phyloP scores from a whole-genome alignment of 2,113 vertebrate species.

The Campylomormyrus numenius region DNA sequence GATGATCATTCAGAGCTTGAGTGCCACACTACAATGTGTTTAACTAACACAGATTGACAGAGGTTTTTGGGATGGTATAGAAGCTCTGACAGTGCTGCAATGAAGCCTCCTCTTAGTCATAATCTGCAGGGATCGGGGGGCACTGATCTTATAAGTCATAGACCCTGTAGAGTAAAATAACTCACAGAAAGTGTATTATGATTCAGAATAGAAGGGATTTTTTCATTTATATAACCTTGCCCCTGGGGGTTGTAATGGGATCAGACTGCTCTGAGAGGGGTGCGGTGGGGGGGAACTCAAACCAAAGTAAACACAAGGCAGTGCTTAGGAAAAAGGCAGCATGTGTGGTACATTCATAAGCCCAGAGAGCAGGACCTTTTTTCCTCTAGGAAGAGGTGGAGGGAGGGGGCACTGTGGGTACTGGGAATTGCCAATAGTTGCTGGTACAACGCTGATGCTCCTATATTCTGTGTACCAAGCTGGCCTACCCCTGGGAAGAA shows the following conservation, averaged over 20 bases:
- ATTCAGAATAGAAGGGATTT: neutral
- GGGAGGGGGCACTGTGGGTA: neutral
- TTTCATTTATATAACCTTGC: neutral
- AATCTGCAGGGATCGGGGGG: neutral
- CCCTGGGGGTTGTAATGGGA: neutral
- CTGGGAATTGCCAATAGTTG: neutral
- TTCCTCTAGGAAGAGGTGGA: neutral
- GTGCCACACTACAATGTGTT: neutral
- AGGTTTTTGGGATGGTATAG: neutral
- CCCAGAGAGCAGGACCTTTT: neutral
- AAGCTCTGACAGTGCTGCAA: neutral
- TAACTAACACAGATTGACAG: neutral
- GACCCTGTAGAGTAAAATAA: neutral
- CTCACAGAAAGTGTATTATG: neutral
- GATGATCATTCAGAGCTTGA: neutral
- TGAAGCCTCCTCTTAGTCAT: neutral
- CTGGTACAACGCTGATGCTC: neutral
- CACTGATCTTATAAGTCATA: neutral
- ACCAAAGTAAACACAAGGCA: neutral
- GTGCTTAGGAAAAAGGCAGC: neutral
- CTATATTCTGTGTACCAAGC: neutral
- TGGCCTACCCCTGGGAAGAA: neutral
- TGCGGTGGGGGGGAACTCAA: neutral
- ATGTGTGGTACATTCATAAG: no score
- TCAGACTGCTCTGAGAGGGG: neutral